Conservation (phyloP, 2,797 vertebrate genomes). For the Allobates femoralis region DNA sequence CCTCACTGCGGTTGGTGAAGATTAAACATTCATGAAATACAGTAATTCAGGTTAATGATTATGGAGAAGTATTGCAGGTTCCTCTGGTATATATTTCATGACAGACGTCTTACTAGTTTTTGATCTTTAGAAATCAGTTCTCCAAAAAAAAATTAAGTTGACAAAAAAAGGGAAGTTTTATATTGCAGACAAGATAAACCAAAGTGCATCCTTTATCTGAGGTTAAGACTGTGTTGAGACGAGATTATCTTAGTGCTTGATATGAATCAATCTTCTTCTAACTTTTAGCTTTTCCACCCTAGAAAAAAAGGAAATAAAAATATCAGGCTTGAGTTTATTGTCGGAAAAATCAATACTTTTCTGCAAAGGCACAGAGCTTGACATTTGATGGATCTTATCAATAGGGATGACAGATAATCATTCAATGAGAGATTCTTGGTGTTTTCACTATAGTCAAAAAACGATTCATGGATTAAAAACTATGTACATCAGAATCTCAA, state of each 20-base stretch:
- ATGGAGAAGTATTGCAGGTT: background rate
- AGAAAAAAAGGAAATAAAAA: conserved; percentile 76
- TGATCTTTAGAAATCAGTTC: conserved; percentile 14
- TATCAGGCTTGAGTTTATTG: conserved; percentile 77
- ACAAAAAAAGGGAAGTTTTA: conserved; percentile 65
- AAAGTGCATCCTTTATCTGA: conserved; percentile 69
- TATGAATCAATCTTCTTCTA: conserved; percentile 86
- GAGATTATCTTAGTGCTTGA: conserved; percentile 79
- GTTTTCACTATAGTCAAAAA: conserved; percentile 6
- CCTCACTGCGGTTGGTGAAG: conserved; percentile 3
- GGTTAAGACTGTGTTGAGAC: conserved; percentile 75
- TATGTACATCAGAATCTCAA: background rate
- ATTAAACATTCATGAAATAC: background rate
- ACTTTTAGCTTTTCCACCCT: conserved; percentile 79
- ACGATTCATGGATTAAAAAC: background rate
- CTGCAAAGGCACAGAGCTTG: conserved; percentile 37
- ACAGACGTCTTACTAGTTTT: background rate
- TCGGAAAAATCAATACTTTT: conserved; percentile 73
- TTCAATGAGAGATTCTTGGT: conserved; percentile 34
- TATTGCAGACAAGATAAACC: conserved; percentile 69
- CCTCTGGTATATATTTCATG: background rate
- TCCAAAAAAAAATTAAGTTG: conserved; percentile 21
- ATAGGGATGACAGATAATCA: conserved; percentile 53
- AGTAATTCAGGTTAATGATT: background rate
- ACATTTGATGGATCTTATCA: conserved; percentile 62